Conservation (phyloP, 2,888 invertebrate genomes). For the Patella pellucida region DNA sequence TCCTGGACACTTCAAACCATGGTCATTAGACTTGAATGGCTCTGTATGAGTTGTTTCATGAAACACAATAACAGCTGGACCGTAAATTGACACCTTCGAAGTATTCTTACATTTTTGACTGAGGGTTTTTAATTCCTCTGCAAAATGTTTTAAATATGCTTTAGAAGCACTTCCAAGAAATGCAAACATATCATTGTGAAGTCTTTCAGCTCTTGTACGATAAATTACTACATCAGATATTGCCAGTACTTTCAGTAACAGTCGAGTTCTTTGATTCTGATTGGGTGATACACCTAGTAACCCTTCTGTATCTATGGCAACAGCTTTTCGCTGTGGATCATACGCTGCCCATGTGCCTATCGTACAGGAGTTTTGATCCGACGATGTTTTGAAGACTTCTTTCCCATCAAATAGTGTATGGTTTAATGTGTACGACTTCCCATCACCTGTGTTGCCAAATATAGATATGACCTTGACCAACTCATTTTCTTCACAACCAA, state of each 20-base stretch:
- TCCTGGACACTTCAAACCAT: background rate
- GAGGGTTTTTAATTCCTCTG: slow-evolving; percentile 70
- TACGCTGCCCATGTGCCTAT: slow-evolving; percentile 85
- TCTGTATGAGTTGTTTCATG: slow-evolving; percentile 84
- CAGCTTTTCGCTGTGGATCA: slow-evolving; percentile 77
- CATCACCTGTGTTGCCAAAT: slow-evolving; percentile 88
- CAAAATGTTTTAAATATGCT: slow-evolving; percentile 82
- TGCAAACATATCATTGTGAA: slow-evolving; percentile 81
- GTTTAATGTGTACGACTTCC: slow-evolving; percentile 85
- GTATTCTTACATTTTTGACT: slow-evolving; percentile 72
- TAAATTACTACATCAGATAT: slow-evolving; percentile 86
- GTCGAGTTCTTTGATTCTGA: slow-evolving; percentile 78
- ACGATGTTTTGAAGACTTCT: slow-evolving; percentile 79
- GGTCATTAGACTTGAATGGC: slow-evolving; percentile 1
- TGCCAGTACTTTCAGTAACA: slow-evolving; percentile 84
- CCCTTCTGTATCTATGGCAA: slow-evolving; percentile 87
- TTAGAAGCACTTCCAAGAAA: slow-evolving; percentile 84
- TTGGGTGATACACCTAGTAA: slow-evolving; percentile 77
- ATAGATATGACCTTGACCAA: slow-evolving; percentile 84
- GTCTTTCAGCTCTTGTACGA: slow-evolving; percentile 81
- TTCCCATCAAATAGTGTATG: slow-evolving; percentile 79
- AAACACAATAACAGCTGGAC: slow-evolving; percentile 83
- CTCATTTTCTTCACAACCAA: slow-evolving; percentile 63
- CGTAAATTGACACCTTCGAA: slow-evolving; percentile 75
- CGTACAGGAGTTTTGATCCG: slow-evolving; percentile 81